Conservation (phyloP, 2,888 invertebrate species). For the Agrochola litura region DNA sequence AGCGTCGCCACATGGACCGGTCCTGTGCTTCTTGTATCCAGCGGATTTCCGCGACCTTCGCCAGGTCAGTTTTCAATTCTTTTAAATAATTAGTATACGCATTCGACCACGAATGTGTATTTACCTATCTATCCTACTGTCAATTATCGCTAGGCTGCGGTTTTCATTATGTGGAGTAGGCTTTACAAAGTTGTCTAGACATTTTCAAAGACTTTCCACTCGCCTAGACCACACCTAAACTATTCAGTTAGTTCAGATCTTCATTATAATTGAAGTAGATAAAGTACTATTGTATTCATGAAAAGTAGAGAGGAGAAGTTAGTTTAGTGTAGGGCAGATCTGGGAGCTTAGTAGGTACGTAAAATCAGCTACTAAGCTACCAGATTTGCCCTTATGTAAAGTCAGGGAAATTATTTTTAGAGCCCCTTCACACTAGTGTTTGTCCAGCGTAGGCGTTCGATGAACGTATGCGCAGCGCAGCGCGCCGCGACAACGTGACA, state of each 20-base stretch:
- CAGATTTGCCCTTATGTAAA: too few species aligned
- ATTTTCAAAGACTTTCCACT: constrained; percentile 37
- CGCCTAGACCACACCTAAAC: constrained; percentile 29
- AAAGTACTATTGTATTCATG: constrained; percentile 47
- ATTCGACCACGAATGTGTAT: neutral
- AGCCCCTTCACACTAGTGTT: too few species aligned
- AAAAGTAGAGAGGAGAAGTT: constrained; percentile 22
- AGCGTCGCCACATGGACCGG: too few species aligned
- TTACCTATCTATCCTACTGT: constrained; percentile 14
- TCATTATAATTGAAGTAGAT: constrained; percentile 30
- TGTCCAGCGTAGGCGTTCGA: too few species aligned
- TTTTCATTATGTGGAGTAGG: constrained; percentile 2
- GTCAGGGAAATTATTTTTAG: neutral
- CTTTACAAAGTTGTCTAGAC: constrained; percentile 41
- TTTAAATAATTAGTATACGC: neutral
- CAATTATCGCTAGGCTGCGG: constrained; percentile 41
- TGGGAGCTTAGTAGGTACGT: neutral
- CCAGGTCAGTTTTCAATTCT: constrained; percentile 4
- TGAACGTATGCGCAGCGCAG: too few species aligned
- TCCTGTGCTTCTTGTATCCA: neutral
- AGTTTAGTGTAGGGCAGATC: neutral
- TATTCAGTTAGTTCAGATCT: constrained; percentile 45
- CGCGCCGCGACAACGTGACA: too few species aligned
- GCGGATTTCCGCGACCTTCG: neutral
- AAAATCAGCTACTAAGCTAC: neutral